A percentile compares a stretch with the other conserved stretches of the same genome.
These are phyloP conservation scores for Notocelia uddmanniana DNA, from an alignment of 2,888 invertebrate species.

Conservation along the genomic window DNA sequence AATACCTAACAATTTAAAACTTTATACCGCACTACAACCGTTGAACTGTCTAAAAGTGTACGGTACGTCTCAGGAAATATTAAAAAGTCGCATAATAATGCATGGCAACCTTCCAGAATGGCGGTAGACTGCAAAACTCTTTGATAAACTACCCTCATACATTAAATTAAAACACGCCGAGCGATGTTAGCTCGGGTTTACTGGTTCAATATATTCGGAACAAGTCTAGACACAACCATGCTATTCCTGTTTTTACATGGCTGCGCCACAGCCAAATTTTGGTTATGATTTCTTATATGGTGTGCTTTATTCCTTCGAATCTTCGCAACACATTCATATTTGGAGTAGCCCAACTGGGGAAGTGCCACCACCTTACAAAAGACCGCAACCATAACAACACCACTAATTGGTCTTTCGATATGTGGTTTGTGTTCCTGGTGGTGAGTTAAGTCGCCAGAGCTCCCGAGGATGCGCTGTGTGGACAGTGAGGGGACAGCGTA, in stretches of 20 bases:
- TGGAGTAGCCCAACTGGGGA: too few species aligned
- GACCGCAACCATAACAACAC: too few species aligned
- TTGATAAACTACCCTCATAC: constrained; percentile 45
- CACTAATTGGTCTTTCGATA: too few species aligned
- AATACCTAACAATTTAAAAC: constrained; percentile 1
- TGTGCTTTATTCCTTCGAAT: too few species aligned
- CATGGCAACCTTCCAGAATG: constrained; percentile 67
- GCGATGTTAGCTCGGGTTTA: background rate
- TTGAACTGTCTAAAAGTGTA: constrained; percentile 48
- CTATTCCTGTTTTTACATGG: background rate
- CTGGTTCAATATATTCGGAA: constrained; percentile 12
- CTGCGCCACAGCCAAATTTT: too few species aligned
- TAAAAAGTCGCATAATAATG: constrained; percentile 64
- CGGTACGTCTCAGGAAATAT: constrained; percentile 63
- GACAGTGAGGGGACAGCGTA: too few species aligned
- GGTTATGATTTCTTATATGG: too few species aligned
- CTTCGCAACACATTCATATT: too few species aligned
- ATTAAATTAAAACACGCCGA: constrained; percentile 44
- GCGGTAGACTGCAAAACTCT: constrained; percentile 45
- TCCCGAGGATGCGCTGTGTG: too few species aligned
- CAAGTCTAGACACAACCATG: background rate
- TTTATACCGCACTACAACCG: constrained; percentile 19
- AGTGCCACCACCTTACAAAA: too few species aligned
- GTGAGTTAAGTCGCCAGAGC: too few species aligned
- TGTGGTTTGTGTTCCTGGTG: too few species aligned